These are phyloP conservation scores for Chrysaora quinquecirrha DNA, from an alignment of 30 jellyfish, hydroid and myxozoan species.

Conservation along the genomic window DNA sequence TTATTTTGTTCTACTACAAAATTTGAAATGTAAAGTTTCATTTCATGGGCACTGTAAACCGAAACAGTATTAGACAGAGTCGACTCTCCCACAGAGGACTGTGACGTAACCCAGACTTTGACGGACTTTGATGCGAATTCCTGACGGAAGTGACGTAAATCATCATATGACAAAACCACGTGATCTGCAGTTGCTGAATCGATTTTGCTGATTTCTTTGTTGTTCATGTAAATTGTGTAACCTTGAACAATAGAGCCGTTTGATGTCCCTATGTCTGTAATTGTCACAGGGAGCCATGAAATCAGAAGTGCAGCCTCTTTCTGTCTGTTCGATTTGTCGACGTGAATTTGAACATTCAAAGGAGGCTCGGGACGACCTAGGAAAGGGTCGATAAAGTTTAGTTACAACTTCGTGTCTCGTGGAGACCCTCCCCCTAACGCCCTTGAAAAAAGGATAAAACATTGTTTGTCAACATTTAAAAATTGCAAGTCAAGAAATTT, in stretches of 20 bases:
- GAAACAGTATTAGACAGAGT: conserved; percentile 50
- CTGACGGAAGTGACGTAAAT: conserved; percentile 5
- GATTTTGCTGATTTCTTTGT: conserved; percentile 19
- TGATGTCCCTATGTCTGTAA: conserved; percentile 58
- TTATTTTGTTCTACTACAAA: too few species aligned
- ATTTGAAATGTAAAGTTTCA: too few species aligned
- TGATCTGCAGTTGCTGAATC: conserved; percentile 65
- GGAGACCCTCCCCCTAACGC: too few species aligned
- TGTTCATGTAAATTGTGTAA: conserved; percentile 61
- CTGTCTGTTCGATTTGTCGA: conserved; percentile 24
- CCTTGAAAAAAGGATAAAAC: too few species aligned
- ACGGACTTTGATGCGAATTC: conserved; percentile 19
- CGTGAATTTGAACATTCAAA: conserved; percentile 53
- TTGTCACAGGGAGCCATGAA: conserved; percentile 82
- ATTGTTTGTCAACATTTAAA: too few species aligned
- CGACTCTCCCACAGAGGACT: conserved; percentile 68
- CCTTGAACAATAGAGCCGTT: conserved; percentile 50
- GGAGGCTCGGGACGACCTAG: conserved; percentile 83
- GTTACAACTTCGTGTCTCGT: too few species aligned
- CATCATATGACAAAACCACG: neutral
- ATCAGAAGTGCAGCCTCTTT: conserved; percentile 12
- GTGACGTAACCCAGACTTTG: conserved; percentile 57
- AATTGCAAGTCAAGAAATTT: too few species aligned
- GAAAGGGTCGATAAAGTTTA: too few species aligned
- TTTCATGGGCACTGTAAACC: too few species aligned